phyloP scores from a whole-genome alignment of 2,888 invertebrate species.

The Chrysolina oricalcia region DNA sequence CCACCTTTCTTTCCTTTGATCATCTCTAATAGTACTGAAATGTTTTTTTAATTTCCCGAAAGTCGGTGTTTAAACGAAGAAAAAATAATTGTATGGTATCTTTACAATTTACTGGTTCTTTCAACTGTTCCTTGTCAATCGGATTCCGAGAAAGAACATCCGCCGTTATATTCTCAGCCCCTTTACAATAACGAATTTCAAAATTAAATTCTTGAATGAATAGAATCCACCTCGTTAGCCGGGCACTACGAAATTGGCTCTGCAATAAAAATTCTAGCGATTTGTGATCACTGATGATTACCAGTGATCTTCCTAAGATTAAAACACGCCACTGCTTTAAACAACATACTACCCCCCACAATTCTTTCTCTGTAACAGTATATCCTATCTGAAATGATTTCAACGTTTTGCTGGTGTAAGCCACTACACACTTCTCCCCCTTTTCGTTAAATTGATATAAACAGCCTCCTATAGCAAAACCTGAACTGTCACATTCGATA shows the following conservation, averaged over 20 bases:
- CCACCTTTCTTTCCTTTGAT: slow-evolving; percentile 12
- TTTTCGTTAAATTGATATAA: too few relatives aligned
- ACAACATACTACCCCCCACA: slow-evolving; percentile 28
- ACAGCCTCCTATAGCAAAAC: too few relatives aligned
- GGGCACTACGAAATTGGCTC: slow-evolving; percentile 30
- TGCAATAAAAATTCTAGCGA: slow-evolving; percentile 36
- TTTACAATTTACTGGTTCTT: not conserved
- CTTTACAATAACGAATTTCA: too few relatives aligned
- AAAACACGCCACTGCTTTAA: too few relatives aligned
- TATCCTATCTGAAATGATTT: slow-evolving; percentile 23
- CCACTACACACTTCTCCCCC: slow-evolving; percentile 31
- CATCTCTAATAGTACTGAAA: not conserved
- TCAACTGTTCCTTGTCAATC: not conserved
- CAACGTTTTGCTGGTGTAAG: slow-evolving; percentile 40
- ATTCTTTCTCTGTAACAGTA: slow-evolving; percentile 41
- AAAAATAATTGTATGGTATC: not conserved
- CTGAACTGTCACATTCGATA: too few relatives aligned
- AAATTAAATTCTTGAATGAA: too few relatives aligned
- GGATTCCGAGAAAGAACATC: slow-evolving; percentile 3
- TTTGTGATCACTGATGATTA: slow-evolving; percentile 43
- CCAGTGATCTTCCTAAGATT: slow-evolving; percentile 29
- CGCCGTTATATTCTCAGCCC: too few relatives aligned
- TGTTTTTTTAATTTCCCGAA: not conserved
- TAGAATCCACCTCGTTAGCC: too few relatives aligned
- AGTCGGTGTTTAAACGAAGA: not conserved